Percentiles rank a stretch among this genome's conserved stretches.
These are phyloP conservation scores for Brachypalpus laphriformis DNA, from an alignment of 2,888 invertebrate genomes.

Conservation along the genomic window DNA sequence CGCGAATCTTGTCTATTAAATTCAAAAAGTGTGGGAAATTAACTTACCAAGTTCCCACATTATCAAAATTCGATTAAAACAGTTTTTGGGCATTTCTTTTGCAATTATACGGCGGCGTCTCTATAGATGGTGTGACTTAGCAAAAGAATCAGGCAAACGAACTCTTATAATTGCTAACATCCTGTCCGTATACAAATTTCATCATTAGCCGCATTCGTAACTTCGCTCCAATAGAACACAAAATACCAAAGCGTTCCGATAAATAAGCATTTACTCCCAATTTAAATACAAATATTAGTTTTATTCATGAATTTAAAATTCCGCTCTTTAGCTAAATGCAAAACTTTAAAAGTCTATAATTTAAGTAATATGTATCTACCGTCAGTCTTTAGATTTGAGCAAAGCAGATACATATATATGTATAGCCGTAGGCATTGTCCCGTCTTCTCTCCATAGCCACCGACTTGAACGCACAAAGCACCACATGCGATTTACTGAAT, in stretches of 20 bases:
- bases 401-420: too few relatives aligned
- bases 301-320: conserved; percentile 57
- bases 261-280: conserved; percentile 31
- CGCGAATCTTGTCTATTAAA: too few relatives aligned
- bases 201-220: conserved; percentile 13
- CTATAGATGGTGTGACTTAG: not conserved
- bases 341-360: conserved; percentile 40
- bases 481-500: conserved; percentile 47
- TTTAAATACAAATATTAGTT: conserved; percentile 62
- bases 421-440: conserved; percentile 51
- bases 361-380: conserved; percentile 29
- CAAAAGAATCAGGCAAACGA: not conserved
- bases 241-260: not conserved
- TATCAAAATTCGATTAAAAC: too few relatives aligned
- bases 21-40: too few relatives aligned
- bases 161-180: conserved; percentile 23
- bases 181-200: conserved; percentile 25
- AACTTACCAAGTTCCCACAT: too few relatives aligned
- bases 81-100: too few relatives aligned
- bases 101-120: not conserved
- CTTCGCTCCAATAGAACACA: not conserved
- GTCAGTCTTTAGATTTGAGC: conserved; percentile 8
- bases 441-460: not conserved
- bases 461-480: conserved; percentile 19
- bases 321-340: conserved; percentile 20